Evolutionary conservation across 1,140 invertebrate species (phyloP), one percentile per base, ranked within the genome.

Genomic region (Ctenoplectra terminalis): DNA sequence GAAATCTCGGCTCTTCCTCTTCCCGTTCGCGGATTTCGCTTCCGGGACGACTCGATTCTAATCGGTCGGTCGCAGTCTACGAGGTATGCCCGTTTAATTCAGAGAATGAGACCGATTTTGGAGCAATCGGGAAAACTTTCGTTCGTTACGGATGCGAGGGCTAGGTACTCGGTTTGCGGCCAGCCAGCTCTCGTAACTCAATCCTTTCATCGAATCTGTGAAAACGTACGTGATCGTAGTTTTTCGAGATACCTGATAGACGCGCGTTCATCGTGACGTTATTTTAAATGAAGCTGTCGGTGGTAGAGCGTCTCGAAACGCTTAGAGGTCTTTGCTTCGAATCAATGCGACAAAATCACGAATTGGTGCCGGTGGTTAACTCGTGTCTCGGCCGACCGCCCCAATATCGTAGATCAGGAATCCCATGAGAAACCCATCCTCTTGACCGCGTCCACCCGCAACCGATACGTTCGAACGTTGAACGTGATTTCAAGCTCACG

Each of bases 1-100:
- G 90, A 91, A 92, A 90, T 90, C 74, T 58, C 89, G 83, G 80
- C 86, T 88, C 81, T 69, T 52, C 78, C 63, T 50, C 71, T 61
- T 72, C 74, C 81, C 67, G 20, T 60, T 7, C 20, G 40, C 63
- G 61, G 56, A 48, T 52, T 82, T 72, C 58, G 37, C 17, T 46
- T 58, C 23, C 69, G 79, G 54, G 56, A 63, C 52, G n/a, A 46
- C 77, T 70, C 67, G 70, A 61, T 54, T 34, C 67, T n/a, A 23
- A 52, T 70, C 75, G 58, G 37, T 29, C 46, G 56, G 40, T 64
- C 72, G 48, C 48, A 3, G 40, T 75, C 4, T 37, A 5, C 23
- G 26, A 34, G 61, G 31, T 63, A 34, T 34, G 60, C 60, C 78
- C 46, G 74, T 74, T 74, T n/a, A n/a, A 13, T 66, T 52, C 52